Conservation (phyloP, 1,140 invertebrate genomes). For the Eueides isabella region DNA sequence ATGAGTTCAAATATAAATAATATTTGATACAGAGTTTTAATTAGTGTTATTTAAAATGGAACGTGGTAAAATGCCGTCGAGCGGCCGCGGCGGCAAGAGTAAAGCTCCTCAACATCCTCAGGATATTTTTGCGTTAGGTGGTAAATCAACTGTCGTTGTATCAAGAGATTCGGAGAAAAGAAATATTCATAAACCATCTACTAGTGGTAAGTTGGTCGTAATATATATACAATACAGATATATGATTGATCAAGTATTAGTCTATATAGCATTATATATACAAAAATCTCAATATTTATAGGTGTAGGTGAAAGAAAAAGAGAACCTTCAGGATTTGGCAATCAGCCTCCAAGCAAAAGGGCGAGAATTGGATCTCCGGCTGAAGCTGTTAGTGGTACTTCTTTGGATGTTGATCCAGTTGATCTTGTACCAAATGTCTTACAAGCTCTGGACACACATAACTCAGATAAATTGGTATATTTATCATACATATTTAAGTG, state of each 20-base stretch:
- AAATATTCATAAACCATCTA: constrained; percentile 78
- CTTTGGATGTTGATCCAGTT: constrained; percentile 78
- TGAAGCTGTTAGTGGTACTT: constrained; percentile 70
- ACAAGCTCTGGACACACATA: constrained; percentile 75
- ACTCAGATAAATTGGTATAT: constrained; percentile 78
- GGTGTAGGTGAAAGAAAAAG: constrained; percentile 76
- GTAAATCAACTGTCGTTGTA: constrained; percentile 75
- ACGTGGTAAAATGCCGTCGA: constrained; percentile 71
- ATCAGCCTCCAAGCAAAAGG: constrained; percentile 69
- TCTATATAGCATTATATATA: too few species aligned
- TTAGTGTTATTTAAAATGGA: constrained; percentile 57
- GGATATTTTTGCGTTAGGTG: constrained; percentile 77
- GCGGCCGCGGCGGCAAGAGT: constrained; percentile 76
- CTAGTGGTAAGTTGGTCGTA: constrained; percentile 61
- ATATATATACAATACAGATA: too few species aligned
- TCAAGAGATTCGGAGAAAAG: constrained; percentile 77
- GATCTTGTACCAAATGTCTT: constrained; percentile 77
- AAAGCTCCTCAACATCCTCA: constrained; percentile 79
- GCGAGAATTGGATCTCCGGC: constrained; percentile 76
- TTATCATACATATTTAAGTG: constrained; percentile 17
- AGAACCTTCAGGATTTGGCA: constrained; percentile 69
- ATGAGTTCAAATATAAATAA: background rate
- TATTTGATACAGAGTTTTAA: background rate
- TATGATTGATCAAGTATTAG: too few species aligned
- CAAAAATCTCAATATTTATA: constrained; percentile 30